phyloP scores from a whole-genome alignment of 2,113 vertebrate genomes.

The Archocentrus centrarchus region DNA sequence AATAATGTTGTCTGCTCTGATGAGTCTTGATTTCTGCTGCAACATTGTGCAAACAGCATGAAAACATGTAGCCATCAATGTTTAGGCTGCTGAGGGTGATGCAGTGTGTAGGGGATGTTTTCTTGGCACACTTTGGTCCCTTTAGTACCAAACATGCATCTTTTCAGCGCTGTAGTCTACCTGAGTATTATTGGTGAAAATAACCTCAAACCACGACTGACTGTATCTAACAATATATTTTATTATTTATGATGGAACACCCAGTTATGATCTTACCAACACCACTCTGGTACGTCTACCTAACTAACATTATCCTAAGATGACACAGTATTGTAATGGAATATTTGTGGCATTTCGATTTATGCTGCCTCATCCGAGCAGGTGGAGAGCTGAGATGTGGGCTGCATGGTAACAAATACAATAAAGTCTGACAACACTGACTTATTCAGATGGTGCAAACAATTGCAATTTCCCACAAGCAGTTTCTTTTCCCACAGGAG shows the following conservation, averaged over 20 bases:
- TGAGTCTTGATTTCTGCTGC: not conserved
- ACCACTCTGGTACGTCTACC: not conserved
- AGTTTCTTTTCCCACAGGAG: slow-evolving; percentile 18
- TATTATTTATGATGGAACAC: too few relatives aligned
- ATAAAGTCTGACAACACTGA: not conserved
- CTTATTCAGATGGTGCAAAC: not conserved
- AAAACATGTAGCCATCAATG: not conserved
- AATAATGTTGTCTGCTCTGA: not conserved
- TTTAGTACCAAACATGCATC: not conserved
- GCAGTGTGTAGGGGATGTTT: not conserved
- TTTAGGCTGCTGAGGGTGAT: not conserved
- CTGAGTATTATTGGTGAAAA: not conserved
- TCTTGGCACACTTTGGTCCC: too few relatives aligned
- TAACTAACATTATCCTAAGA: not conserved
- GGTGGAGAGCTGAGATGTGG: not conserved
- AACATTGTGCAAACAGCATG: not conserved
- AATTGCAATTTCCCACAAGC: slow-evolving; percentile 7
- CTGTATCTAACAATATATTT: not conserved
- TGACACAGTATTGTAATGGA: not conserved
- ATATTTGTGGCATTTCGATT: not conserved
- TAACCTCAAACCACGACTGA: too few relatives aligned
- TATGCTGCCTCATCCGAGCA: not conserved
- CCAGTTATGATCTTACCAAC: not conserved
- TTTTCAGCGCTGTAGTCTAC: not conserved
- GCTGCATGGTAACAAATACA: too few relatives aligned